These are phyloP conservation scores for Busseola fusca DNA, from an alignment of 2,888 invertebrate species.

Conservation along the genomic window DNA sequence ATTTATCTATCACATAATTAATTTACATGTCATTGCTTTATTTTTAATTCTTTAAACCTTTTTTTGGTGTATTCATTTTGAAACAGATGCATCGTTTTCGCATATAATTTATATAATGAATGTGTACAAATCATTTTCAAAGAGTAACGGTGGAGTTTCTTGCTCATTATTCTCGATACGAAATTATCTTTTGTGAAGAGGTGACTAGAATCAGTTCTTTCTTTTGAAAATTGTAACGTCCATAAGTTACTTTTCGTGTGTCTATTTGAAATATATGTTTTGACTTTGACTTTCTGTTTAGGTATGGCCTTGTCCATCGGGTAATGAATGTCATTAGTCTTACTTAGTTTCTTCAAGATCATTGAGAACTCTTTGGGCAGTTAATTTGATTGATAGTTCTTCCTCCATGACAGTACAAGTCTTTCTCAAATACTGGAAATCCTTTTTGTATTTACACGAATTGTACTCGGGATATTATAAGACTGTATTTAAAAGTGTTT, in stretches of 20 bases:
- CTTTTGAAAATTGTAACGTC: not conserved
- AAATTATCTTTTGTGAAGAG: not conserved
- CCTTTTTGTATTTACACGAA: not conserved
- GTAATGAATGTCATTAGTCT: not conserved
- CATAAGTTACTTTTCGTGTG: not conserved
- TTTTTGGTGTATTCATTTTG: not conserved
- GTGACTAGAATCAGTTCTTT: not conserved
- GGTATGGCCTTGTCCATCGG: constrained; percentile 16
- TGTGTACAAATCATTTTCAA: not conserved
- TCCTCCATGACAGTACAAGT: not conserved
- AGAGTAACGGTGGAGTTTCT: not conserved
- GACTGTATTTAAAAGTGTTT: not conserved
- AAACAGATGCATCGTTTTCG: not conserved
- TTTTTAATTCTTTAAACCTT: not conserved
- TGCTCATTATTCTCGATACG: not conserved
- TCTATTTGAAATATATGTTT: not conserved
- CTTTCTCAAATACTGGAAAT: not conserved
- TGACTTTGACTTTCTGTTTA: not conserved
- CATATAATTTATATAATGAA: not conserved
- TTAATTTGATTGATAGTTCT: not conserved
- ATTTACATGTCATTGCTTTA: not conserved
- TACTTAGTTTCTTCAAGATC: not conserved
- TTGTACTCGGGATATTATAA: not conserved
- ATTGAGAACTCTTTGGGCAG: not conserved
- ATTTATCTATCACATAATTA: not conserved